Evolutionary conservation across 2,888 invertebrate species (phyloP), one percentile per base, ranked within the genome.

Genomic region (Hylaea fasciaria): DNA sequence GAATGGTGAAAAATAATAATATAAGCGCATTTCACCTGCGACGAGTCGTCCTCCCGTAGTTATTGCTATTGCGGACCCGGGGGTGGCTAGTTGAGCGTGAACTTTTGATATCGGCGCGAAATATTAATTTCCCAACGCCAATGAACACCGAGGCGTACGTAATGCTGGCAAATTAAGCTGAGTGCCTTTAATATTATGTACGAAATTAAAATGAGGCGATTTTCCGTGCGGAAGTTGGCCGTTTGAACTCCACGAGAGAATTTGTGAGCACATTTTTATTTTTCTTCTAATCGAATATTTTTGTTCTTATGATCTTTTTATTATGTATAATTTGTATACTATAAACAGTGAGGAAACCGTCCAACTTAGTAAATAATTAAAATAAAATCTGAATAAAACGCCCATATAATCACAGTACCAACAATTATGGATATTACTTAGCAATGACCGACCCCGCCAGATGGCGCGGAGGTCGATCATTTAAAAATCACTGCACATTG

Each of bases 401-500:
- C 22, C 47, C 37, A 39, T 13, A 40, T 53, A 47, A 40, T 58
- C 57, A 45, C 61, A 56, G 47, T 57, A 78, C 74, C 76, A 82
- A 85, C 86, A 90, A 91, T 91, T 88, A 89, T 82, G 80, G 77
- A 87, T 88, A 90, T 91, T 90, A 89, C 83, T 85, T 77, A 70
- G 77, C 76, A 74, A 73, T 76, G 78, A 75, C 72, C 72, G 75
- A 68, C 78, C 76, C 68, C 84, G 89, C 83, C 91, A 91, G 89
- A 89, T 91, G 91, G 86, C 86, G 78, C 72, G 72, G 75, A 80
- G 82, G 85, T 81, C 86, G 84, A 89, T 87, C 87, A 87, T 91
- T 90, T 88, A 91, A 93, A 91, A 93, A 92, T 93, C 92, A 91
- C 92, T 86, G 91, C 88, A 83, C 87, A 92, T 92, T 92, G 92